These are phyloP conservation scores for Eulemur rufifrons DNA, from an alignment of 2,113 vertebrate genomes.

Conservation along the genomic window DNA sequence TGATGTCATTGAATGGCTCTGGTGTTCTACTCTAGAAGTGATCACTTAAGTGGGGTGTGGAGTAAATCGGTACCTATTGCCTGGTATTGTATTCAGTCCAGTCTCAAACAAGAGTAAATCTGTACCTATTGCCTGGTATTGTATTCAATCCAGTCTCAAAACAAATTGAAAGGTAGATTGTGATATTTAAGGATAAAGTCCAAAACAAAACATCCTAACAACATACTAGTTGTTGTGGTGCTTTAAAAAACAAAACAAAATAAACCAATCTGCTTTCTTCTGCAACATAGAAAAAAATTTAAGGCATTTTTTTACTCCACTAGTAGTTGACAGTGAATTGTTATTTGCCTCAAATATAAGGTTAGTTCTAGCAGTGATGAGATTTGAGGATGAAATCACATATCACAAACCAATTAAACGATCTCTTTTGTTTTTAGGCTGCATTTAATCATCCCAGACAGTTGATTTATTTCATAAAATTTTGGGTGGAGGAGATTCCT, in stretches of 20 bases:
- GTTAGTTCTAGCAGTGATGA: constrained; percentile 21
- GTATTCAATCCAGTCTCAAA: constrained; percentile 50
- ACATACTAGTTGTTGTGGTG: background rate
- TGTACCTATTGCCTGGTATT: constrained; percentile 30
- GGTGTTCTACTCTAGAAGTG: constrained; percentile 57
- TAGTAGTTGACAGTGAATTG: constrained; percentile 30
- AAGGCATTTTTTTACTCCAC: background rate
- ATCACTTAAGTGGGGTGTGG: constrained; percentile 1
- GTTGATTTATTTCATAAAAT: constrained; percentile 34
- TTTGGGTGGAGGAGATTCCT: background rate
- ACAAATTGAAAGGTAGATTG: constrained; percentile 44
- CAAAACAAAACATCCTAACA: constrained; percentile 18
- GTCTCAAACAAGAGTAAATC: constrained; percentile 41
- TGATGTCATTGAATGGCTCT: constrained; percentile 58
- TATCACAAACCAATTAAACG: constrained; percentile 17
- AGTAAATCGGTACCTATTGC: constrained; percentile 42
- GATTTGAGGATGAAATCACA: constrained; percentile 14
- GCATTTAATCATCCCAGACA: background rate
- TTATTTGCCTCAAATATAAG: constrained; percentile 35
- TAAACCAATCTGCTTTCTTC: background rate
- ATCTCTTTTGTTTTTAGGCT: background rate
- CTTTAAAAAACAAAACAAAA: background rate
- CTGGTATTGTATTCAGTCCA: constrained; percentile 35
- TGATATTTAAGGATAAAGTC: constrained; percentile 17
- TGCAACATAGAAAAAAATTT: background rate